A percentile compares a stretch with the other conserved stretches of the same genome.
Conservation (phyloP, 2,113 vertebrate genomes). For the Urocynchramus pylzowi region DNA sequence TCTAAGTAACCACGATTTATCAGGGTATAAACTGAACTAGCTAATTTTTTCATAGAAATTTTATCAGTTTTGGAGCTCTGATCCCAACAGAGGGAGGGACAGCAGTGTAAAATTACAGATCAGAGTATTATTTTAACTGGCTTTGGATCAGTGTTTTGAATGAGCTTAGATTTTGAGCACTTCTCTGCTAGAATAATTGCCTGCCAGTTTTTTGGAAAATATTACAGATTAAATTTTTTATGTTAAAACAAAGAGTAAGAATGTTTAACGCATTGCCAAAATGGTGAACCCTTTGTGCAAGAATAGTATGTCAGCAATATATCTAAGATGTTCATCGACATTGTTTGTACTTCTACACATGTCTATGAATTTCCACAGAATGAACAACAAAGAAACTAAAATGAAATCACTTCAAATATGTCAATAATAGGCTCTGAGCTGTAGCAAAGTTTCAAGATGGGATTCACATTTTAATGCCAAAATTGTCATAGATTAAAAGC, state of each 20-base stretch:
- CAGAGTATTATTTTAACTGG: background rate
- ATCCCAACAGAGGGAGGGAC: background rate
- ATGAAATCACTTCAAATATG: background rate
- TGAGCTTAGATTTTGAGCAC: background rate
- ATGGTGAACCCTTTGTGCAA: background rate
- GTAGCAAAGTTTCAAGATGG: background rate
- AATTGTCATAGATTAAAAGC: background rate
- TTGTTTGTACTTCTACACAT: background rate
- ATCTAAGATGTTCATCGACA: background rate
- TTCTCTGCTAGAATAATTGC: background rate
- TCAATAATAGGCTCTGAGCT: background rate
- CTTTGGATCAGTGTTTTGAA: background rate
- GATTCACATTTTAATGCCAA: background rate
- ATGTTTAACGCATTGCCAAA: background rate
- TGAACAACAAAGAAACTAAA: background rate
- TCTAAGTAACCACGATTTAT: background rate
- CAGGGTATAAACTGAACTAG: background rate
- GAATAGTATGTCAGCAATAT: background rate
- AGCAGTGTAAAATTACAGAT: background rate
- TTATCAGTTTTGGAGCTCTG: background rate
- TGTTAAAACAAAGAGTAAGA: background rate
- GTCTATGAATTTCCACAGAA: background rate
- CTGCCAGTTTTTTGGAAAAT: background rate
- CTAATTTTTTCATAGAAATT: background rate
- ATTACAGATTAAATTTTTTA: background rate